Evolutionary conservation across 92 coral and sea anemone genomes (phyloP), one percentile per base, ranked within the genome.

Genomic region (Porites evermanni): DNA sequence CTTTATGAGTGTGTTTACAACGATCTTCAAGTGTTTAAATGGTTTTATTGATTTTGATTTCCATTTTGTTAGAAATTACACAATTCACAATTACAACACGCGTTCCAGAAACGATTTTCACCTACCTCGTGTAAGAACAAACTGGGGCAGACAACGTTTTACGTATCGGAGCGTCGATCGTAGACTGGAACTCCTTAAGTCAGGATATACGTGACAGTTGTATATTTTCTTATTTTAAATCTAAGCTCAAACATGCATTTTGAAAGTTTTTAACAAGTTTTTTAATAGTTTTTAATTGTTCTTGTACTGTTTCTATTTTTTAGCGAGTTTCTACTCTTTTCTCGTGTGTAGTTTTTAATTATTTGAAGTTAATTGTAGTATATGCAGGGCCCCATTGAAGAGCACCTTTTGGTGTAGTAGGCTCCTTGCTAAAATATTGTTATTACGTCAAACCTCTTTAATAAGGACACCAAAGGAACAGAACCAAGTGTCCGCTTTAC

Each of bases 11-110:
- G 24, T n/a, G 67, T 0, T 61, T 61, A 13, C 19, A 61, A 61
- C 66, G 66, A 61, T 61, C 66, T 61, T 61, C 66, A 61, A 61
- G 66, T 61, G 66, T 61, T 61, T 61, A 16, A 61, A 61, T 18
- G 66, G 66, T 61, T 61, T 61, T 61, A 61, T 61, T 61, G 16
- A 61, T 61, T 61, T 8, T 3, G 1, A 1, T 61, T 61, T 61
- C 38, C 38, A 32, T 32, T 32, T 32, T 32, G 44, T 2, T 32
- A 32, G 44, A 32, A 32, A 32, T 32, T 3, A 61, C 16, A 61
- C 14, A 18, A 12, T 12, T 12, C 66, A 61, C 8, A 61, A 3
- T 1, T 61, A 61, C 66, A 61, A 61, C 66, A 61, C 12, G 66
- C 8, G 66, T 61, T 61, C n/a, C 66, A 61, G 14, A 61, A 16